Percentiles rank a stretch among this genome's conserved stretches.
Evolutionary conservation across 1,140 invertebrate species (phyloP).

Genomic region (Neelides sp.): DNA sequence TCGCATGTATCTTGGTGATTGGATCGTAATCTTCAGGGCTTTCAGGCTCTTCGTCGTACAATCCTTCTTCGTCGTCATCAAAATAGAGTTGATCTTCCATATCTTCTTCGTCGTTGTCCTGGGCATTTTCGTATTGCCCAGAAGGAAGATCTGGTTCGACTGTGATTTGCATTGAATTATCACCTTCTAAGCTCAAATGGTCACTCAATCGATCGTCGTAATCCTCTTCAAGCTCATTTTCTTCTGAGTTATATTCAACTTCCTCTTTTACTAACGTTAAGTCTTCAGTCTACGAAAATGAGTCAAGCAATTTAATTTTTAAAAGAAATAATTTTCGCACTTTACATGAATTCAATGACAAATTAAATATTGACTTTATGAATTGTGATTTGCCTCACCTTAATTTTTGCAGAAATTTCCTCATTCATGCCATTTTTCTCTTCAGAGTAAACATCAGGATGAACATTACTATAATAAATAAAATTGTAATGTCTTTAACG

Average conservation of each 20-base stretch:
- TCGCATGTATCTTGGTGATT: slow-evolving; percentile 3
- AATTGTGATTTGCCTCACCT: not conserved
- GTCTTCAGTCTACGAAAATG: not conserved
- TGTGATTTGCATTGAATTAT: slow-evolving; percentile 6
- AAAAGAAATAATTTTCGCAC: not conserved
- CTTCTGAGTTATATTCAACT: slow-evolving; percentile 3
- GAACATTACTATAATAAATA: slow-evolving; percentile 2
- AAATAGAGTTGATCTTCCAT: not conserved
- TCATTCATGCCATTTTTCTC: slow-evolving; percentile 2
- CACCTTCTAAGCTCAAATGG: not conserved
- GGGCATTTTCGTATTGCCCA: too few relatives aligned
- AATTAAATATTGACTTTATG: not conserved
- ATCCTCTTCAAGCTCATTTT: not conserved
- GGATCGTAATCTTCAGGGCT: slow-evolving; percentile 9
- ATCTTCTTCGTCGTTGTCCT: slow-evolving; percentile 3
- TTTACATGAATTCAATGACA: not conserved
- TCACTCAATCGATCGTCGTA: not conserved
- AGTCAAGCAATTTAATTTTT: not conserved
- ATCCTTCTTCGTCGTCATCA: slow-evolving; percentile 2
- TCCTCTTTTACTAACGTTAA: not conserved
- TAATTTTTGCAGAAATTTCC: slow-evolving; percentile 1
- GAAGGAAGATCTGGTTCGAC: slow-evolving; percentile 5
- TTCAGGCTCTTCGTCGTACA: not conserved
- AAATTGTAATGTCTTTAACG: not conserved
- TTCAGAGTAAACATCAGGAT: slow-evolving; percentile 10